Evolutionary conservation across 2,113 vertebrate species (phyloP).

Genomic region (Echinops telfairi): DNA sequence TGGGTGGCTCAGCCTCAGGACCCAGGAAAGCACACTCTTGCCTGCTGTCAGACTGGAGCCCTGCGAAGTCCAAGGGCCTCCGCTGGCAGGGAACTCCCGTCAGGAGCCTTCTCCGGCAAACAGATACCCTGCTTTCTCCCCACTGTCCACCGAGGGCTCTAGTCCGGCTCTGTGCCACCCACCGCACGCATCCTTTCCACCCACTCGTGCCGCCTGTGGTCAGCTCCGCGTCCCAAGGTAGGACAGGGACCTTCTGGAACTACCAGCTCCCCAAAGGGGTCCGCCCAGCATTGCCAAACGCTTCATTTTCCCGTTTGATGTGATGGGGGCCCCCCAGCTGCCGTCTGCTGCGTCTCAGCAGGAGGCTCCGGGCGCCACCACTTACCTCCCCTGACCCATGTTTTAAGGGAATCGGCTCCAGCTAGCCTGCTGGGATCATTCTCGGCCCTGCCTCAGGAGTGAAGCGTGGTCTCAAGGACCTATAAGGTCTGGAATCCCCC

Average conservation of each 20-base stretch:
- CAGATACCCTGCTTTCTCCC: not conserved
- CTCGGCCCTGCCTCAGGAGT: conserved; percentile 40
- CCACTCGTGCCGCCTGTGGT: not conserved
- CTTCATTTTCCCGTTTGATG: not conserved
- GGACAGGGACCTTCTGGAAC: not conserved
- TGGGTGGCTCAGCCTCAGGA: not conserved
- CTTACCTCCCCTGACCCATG: conserved; percentile 3
- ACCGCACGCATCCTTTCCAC: not conserved
- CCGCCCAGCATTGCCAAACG: conserved; percentile 62
- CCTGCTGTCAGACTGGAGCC: conserved; percentile 31
- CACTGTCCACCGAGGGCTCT: conserved; percentile 16
- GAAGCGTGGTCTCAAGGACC: conserved; percentile 52
- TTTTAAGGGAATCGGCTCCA: conserved; percentile 49
- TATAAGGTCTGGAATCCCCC: conserved; percentile 26
- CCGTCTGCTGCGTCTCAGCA: conserved; percentile 3
- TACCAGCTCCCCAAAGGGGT: conserved; percentile 37
- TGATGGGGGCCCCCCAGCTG: not conserved
- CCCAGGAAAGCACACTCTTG: conserved; percentile 55
- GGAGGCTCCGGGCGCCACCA: not conserved
- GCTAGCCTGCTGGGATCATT: not conserved
- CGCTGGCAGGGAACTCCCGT: conserved; percentile 18
- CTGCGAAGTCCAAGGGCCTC: not conserved
- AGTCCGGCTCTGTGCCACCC: conserved; percentile 21
- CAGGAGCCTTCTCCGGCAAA: not conserved
- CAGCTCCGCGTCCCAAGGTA: conserved; percentile 9